phyloP scores from a whole-genome alignment of 2,113 vertebrate genomes.

The Bombycilla garrulus region DNA sequence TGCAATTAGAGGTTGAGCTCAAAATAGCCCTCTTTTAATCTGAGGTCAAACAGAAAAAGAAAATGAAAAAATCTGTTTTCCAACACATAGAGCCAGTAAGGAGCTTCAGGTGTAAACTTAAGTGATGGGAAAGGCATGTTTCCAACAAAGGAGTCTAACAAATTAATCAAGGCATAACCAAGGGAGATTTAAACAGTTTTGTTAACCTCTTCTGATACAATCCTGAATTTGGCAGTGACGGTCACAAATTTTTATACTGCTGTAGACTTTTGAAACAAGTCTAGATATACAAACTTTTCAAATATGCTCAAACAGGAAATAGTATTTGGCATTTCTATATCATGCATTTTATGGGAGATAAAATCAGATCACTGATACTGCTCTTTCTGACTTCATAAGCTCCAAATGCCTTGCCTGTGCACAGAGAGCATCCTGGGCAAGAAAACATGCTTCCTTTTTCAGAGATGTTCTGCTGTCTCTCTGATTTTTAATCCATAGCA shows the following conservation, averaged over 20 bases:
- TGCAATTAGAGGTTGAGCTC: background rate
- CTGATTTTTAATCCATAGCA: background rate
- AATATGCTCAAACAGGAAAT: background rate
- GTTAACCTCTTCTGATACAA: background rate
- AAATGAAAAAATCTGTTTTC: background rate
- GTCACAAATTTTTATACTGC: background rate
- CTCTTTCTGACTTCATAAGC: background rate
- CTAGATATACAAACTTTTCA: background rate
- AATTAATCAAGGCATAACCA: background rate
- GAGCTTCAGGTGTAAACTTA: background rate
- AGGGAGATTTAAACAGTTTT: background rate
- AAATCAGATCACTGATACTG: background rate
- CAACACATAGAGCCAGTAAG: background rate
- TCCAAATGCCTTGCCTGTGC: background rate
- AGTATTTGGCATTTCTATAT: background rate
- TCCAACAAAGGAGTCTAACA: background rate
- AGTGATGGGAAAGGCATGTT: rapidly evolving
- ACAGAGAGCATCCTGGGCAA: background rate
- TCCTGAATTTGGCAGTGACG: background rate
- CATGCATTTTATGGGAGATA: background rate
- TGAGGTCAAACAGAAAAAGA: background rate
- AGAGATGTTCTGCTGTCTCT: background rate
- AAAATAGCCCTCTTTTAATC: background rate
- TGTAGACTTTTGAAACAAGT: background rate
- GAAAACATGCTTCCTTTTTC: background rate